phyloP scores from a whole-genome alignment of 2,888 invertebrate species.

The Brachycybe producta region DNA sequence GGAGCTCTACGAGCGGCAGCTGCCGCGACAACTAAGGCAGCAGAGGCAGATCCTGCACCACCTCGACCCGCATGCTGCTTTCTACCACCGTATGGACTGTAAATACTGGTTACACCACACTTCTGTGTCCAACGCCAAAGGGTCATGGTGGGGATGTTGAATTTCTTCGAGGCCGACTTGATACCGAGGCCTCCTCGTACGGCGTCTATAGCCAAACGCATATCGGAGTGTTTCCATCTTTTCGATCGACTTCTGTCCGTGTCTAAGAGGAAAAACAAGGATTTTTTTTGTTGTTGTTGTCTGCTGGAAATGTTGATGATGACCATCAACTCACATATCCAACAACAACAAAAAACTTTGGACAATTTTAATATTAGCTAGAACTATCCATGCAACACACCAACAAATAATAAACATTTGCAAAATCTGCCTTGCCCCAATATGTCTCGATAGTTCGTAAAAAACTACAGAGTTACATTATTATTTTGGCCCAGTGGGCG shows the following conservation, averaged over 20 bases:
- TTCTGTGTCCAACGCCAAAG: slow-evolving; percentile 31
- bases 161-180: slow-evolving; percentile 32
- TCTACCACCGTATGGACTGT: slow-evolving; percentile 9
- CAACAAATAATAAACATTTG: too few species aligned
- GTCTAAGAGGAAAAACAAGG: slow-evolving; percentile 1
- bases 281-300: neutral
- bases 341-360: too few species aligned
- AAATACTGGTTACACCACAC: slow-evolving; percentile 19
- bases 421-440: too few species aligned
- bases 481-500: too few species aligned
- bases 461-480: too few species aligned
- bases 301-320: neutral
- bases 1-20: too few species aligned
- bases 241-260: slow-evolving; percentile 6
- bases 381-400: too few species aligned
- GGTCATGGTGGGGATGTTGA: slow-evolving; percentile 33
- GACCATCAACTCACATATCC: neutral
- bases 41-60: neutral
- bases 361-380: too few species aligned
- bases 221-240: slow-evolving; percentile 14
- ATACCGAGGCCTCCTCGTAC: slow-evolving; percentile 23
- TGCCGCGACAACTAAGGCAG: too few species aligned
- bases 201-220: slow-evolving; percentile 19
- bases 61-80: neutral
- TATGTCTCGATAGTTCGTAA: too few species aligned